Evolutionary conservation across 1,140 invertebrate species (phyloP), one percentile per base, ranked within the genome.

Genomic region (Drosophila sp.): DNA sequence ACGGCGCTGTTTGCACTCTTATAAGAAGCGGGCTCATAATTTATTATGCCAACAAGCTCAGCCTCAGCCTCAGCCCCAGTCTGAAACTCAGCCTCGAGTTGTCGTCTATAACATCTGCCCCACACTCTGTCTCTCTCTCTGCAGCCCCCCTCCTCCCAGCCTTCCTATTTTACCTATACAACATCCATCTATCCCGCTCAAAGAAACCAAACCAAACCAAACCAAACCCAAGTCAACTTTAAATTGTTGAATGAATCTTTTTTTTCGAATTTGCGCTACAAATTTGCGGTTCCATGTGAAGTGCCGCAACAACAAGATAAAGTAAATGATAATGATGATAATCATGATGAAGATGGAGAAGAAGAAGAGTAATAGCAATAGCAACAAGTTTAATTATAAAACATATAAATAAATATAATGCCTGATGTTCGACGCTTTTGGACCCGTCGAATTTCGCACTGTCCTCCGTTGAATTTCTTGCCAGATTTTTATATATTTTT

Each of bases 11-110:
- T 83, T 83, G 80, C 76, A 76, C 62, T 73, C 79, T 78, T 67
- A 82, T 82, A 78, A 82, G 71, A 82, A 76, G 80, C 80, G 80
- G 80, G 80, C 80, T 83, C 80, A 83, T 83, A 83, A 83, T 83
- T 83, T 74, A 80, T 83, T 83, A 45, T 53, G 63, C 72, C 80
- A 83, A 84, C 77, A 83, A 40, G 45, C 18, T 9, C 36, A 29
- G 46, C 64, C 51, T 38, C 54, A 56, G 58, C 14, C 34, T n/a
- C 32, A 62, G 38, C 27, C 38, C 45, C 62, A 78, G n/a, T n/a
- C n/a, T n/a, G n/a, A n/a, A n/a, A n/a, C 34, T n/a, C 32, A 62
- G 43, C 40, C 50, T 62, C 66, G 38, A 38, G 2, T 56, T 41
- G 36, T 56, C 34, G 25, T 43, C 46, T 27, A 48, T 21, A 66